A percentile compares a stretch with the other conserved stretches of the same genome.
Conservation (phyloP, 2,888 invertebrate species). For the Cryptophagus acutangulus region DNA sequence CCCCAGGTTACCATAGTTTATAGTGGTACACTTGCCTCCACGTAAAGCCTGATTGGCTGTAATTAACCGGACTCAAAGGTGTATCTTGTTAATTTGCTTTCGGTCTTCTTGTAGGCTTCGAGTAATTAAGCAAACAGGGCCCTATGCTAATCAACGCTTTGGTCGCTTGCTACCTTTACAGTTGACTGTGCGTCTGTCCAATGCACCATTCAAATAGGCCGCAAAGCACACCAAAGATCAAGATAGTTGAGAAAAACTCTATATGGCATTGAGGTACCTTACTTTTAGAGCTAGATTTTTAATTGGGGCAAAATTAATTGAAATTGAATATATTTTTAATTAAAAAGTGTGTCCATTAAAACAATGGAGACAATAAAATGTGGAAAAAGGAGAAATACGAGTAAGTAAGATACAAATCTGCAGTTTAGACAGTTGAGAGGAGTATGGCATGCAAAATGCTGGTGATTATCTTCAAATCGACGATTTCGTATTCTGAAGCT, state of each 20-base stretch:
- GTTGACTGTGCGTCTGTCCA: too few relatives aligned
- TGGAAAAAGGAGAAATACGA: too few relatives aligned
- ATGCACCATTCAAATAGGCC: too few relatives aligned
- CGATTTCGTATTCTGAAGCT: conserved; percentile 31
- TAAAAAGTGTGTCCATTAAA: too few relatives aligned
- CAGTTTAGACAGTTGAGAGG: conserved; percentile 26
- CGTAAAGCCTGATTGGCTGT: conserved; percentile 30
- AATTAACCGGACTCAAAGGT: conserved; percentile 34
- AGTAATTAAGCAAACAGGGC: conserved; percentile 34
- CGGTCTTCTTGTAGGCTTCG: conserved; percentile 25
- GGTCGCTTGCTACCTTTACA: too few relatives aligned
- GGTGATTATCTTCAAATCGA: conserved; percentile 31
- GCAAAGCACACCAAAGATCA: too few relatives aligned
- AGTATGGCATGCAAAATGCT: conserved; percentile 26
- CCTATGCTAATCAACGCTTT: conserved; percentile 30
- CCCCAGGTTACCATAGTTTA: conserved; percentile 6
- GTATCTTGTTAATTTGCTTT: conserved; percentile 32
- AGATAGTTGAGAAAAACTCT: too few relatives aligned
- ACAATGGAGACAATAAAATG: too few relatives aligned
- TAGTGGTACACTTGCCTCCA: conserved; percentile 7
- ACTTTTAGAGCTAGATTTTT: too few relatives aligned
- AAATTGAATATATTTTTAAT: too few relatives aligned
- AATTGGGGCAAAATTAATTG: too few relatives aligned
- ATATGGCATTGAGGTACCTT: too few relatives aligned
- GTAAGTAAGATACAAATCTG: conserved; percentile 27